Base-by-base conservation (phyloP, 2,888 invertebrate genomes). In the Noctua pronuba region DNA sequence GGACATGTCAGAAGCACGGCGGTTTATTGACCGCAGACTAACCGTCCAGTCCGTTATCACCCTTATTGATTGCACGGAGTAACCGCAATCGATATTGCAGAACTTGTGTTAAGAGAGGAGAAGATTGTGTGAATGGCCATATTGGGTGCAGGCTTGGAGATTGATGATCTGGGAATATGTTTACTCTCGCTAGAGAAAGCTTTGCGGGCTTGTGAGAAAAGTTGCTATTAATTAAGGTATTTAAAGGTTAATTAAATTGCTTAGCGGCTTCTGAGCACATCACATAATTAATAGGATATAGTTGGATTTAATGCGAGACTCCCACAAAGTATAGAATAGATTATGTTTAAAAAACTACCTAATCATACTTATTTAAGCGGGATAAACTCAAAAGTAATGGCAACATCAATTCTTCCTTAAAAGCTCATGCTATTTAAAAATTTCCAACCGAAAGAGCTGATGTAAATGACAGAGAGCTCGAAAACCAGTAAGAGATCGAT, bases 41-140 rank as follows among this genome's bases (percentile, higher is more conserved):
- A 49, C 62, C 38, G 70, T 49, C 73, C 46, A 75, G 52, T 84
- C 65, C 46, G 67, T 71, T 73, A 68, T 68, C 75, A 68, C 64
- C 87, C 84, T 84, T 84, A 84, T 84, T 86, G 64, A 84, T 80
- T 80, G 84, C 87, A 75, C 38, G 75, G 41, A 67, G 49, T 64
- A 79, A 73, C 75, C 70, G 84, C 84, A 86, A 86, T 84, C 87
- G 85, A 86, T 84, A 86, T 84, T 84, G 84, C 87, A 80, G 73
- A 86, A 75, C 73, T 52, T 4, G 80, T 79, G 84, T 86, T 84
- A 79, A 86, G 71, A 75, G 72, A 41, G 79, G 69, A 73, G 84
- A 73, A 73, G 72, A 84, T 71, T 79, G 74, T 73, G 38, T 79
- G 84, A 73, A 68, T 75, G 38, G 41, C 87, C 73, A 73, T 80